phyloP scores from a whole-genome alignment of 2,888 invertebrate species.

The Ectropis crepuscularia region DNA sequence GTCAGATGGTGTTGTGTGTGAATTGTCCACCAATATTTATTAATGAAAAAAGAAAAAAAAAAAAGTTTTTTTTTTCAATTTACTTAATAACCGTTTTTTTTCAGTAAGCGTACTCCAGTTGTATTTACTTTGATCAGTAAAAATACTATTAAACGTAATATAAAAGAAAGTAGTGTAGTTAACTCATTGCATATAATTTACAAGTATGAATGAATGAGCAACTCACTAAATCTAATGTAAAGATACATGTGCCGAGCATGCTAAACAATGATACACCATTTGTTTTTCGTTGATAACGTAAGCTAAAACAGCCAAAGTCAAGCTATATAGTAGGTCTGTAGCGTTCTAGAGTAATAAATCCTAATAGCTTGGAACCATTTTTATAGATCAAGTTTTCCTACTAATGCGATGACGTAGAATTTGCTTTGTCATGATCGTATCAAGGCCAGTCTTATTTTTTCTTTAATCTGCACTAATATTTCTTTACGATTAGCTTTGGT shows the following conservation, averaged over 20 bases:
- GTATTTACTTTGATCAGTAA: too few species aligned
- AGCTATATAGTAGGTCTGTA: too few species aligned
- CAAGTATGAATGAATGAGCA: conserved; percentile 33
- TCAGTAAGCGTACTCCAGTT: too few species aligned
- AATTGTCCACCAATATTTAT: too few species aligned
- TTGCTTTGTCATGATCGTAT: neutral
- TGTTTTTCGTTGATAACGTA: neutral
- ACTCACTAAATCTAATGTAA: conserved; percentile 4
- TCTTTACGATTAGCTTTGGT: too few species aligned
- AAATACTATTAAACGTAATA: neutral
- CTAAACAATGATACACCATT: neutral
- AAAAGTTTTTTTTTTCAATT: neutral
- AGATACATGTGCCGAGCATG: neutral
- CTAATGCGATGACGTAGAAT: neutral
- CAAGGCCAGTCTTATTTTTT: neutral
- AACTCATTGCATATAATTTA: neutral
- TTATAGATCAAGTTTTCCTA: conserved; percentile 7
- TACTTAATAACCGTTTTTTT: neutral
- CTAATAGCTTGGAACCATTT: neutral
- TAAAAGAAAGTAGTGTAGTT: neutral
- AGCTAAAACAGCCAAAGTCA: too few species aligned
- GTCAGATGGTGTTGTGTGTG: too few species aligned
- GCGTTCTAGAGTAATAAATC: too few species aligned
- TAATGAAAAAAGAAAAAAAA: too few species aligned
- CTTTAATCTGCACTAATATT: too few species aligned